Evolutionary conservation across 2,113 vertebrate genomes (phyloP), one percentile per base, ranked within the genome.

Genomic region (Garra rufa): DNA sequence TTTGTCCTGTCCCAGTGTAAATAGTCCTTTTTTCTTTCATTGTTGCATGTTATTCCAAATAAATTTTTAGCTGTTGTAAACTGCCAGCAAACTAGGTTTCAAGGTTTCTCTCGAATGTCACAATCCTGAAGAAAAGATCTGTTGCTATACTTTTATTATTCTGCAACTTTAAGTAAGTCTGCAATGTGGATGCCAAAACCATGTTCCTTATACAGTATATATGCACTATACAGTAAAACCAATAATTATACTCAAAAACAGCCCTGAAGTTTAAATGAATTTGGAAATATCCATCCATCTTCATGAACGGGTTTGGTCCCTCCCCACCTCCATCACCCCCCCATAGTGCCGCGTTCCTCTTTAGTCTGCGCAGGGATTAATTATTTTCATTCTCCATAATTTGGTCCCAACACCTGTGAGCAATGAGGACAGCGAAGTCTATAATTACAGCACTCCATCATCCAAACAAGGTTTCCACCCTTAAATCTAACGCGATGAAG

Each of bases 371-470:
- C 15, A 30, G 38, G 76, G 87, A 88, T 85, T 83, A 52, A 88
- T 83, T 86, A 85, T 83, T 85, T 85, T 86, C 67, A 83, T 81
- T 85, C 46, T 59, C 57, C 41, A 76, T 85, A 86, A 86, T 88
- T 67, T 84, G 63, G 74, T 59, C n/a, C 76, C 57, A 79, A 82
- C 75, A 83, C 80, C 84, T 50, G 74, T 73, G 79, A 85, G 79
- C 79, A 85, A 78, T 24, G 83, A 76, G 74, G 80, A 87, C 79
- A 87, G 76, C 24, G n/a, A 34, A 81, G 59, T 48, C 69, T 30
- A 65, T 85, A 86, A 88, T 88, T 76, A 65, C 76, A 65, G 70
- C 81, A 69, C 44, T 82, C 79, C 48, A 76, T 86, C 84, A 85
- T 34, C 24, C 28, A 69, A 63, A 85, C 50, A 65, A 77, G 81